Conservation (phyloP, 2,797 vertebrate species). For the Acanthurus tractus region DNA sequence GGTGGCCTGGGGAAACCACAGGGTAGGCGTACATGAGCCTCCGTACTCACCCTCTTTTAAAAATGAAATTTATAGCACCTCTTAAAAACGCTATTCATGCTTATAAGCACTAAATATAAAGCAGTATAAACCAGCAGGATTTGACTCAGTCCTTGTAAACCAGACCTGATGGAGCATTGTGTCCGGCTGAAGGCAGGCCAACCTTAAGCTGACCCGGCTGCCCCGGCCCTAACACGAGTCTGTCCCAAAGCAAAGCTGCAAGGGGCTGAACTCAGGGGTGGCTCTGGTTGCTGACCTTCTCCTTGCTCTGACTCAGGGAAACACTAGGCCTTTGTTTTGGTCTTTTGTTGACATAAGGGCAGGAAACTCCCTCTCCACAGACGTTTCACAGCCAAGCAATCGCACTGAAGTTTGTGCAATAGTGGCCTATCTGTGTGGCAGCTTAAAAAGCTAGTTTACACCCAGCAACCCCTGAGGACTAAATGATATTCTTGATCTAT, state of each 20-base stretch:
- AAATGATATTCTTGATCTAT: conserved; percentile 72
- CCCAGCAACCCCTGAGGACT: conserved; percentile 49
- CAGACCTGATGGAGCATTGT: conserved; percentile 56
- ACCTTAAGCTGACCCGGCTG: conserved; percentile 38
- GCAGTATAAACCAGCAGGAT: conserved; percentile 68
- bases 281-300: conserved; percentile 56
- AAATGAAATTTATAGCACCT: conserved; percentile 85
- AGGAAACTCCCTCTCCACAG: conserved; percentile 72
- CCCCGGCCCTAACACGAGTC: conserved; percentile 21
- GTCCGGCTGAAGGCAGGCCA: conserved; percentile 48
- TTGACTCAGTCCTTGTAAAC: conserved; percentile 66
- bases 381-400: conserved; percentile 56
- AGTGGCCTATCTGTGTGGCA: conserved; percentile 49
- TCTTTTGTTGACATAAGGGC: conserved; percentile 70
- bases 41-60: conserved; percentile 78
- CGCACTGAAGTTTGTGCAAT: conserved; percentile 43
- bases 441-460: conserved; percentile 52
- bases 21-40: conserved; percentile 80
- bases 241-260: conserved; percentile 21
- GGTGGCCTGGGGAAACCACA: conserved; percentile 83
- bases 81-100: conserved; percentile 84
- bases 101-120: conserved; percentile 83
- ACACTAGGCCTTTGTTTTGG: conserved; percentile 74
- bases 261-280: conserved; percentile 47
- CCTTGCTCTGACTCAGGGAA: conserved; percentile 60